These are phyloP conservation scores for Pachycephala philippinensis DNA, from an alignment of 2,113 vertebrate species.

Conservation along the genomic window DNA sequence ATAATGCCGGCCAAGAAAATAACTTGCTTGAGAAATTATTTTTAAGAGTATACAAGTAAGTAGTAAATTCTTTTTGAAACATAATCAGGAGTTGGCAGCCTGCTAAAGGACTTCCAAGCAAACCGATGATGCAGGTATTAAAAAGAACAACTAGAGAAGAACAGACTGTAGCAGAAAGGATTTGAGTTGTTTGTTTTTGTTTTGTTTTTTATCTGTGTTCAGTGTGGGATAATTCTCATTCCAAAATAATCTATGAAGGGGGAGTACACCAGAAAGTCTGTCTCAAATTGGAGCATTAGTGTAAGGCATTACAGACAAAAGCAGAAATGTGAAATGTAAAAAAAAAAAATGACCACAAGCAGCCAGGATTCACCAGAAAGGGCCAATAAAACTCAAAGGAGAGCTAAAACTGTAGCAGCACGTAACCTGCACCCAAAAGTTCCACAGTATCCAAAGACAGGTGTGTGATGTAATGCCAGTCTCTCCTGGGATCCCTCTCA, in stretches of 20 bases:
- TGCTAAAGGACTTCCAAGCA: background rate
- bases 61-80: background rate
- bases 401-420: background rate
- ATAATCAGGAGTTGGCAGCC: background rate
- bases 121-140: background rate
- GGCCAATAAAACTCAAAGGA: background rate
- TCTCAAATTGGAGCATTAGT: background rate
- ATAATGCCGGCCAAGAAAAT: background rate
- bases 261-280: background rate
- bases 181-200: background rate
- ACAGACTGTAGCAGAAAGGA: background rate
- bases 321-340: background rate
- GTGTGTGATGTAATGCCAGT: background rate
- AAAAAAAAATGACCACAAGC: background rate
- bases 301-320: background rate
- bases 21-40: background rate
- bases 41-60: background rate
- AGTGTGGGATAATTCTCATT: background rate
- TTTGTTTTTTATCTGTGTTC: background rate
- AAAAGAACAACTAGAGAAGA: background rate
- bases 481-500: background rate
- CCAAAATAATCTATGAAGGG: background rate
- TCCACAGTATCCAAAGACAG: background rate
- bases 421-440: background rate
- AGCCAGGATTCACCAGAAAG: background rate